These are phyloP conservation scores for Drosophila neocordata DNA, from an alignment of 1,140 invertebrate genomes.

Conservation along the genomic window DNA sequence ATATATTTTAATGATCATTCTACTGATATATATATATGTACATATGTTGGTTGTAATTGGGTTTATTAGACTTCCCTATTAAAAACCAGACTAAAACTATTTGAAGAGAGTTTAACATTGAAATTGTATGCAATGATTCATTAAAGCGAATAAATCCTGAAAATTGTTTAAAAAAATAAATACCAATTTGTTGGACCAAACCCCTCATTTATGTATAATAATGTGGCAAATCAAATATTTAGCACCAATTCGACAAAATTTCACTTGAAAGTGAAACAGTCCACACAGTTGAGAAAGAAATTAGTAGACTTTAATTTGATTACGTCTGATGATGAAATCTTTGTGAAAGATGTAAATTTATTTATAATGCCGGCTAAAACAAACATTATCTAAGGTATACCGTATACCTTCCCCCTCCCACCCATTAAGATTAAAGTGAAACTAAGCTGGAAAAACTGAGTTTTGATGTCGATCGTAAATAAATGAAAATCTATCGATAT, in stretches of 20 bases:
- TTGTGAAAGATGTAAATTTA: conserved; percentile 63
- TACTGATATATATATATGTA: not conserved
- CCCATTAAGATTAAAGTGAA: conserved; percentile 41
- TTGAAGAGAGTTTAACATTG: not conserved
- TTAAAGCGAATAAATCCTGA: not conserved
- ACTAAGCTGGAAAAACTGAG: conserved; percentile 65
- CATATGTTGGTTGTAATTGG: not conserved
- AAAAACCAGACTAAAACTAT: not conserved
- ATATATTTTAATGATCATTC: not conserved
- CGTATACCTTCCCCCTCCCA: not conserved
- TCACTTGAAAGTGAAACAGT: conserved; percentile 30
- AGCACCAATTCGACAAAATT: conserved; percentile 40
- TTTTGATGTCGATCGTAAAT: conserved; percentile 23
- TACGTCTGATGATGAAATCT: conserved; percentile 40
- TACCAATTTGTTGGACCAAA: not conserved
- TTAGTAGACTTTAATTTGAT: conserved; percentile 36
- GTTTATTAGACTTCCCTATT: not conserved
- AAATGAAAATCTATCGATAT: conserved; percentile 44
- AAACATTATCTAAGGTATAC: conserved; percentile 1
- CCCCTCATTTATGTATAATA: no score
- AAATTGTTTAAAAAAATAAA: not conserved
- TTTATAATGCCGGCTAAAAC: conserved; percentile 13
- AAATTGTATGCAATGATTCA: not conserved
- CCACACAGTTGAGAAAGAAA: conserved; percentile 32
- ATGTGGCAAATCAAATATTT: conserved; percentile 20